Percentiles rank a stretch among this genome's conserved stretches.
Evolutionary conservation across 2,113 vertebrate species (phyloP).

Genomic region (Apodemus sylvaticus): DNA sequence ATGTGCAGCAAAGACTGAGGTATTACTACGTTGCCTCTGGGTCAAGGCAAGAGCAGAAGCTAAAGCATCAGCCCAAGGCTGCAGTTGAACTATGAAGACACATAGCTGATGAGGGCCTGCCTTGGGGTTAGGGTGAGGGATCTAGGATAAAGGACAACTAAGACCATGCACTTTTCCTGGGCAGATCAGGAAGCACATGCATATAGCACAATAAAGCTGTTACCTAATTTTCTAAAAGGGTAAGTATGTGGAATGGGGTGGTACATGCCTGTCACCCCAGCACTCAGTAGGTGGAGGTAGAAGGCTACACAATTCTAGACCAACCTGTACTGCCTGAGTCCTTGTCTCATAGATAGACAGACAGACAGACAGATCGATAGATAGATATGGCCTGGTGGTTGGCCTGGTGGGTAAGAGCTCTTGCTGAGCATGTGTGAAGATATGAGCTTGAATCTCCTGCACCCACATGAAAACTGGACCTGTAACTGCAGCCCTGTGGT

Average conservation of each 20-base stretch:
- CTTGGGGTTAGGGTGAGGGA: neutral
- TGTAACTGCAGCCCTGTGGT: neutral
- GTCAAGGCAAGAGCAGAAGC: neutral
- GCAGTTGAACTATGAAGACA: neutral
- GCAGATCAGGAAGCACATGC: neutral
- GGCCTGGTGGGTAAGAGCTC: neutral
- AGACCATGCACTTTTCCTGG: neutral
- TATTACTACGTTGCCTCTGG: fast-evolving
- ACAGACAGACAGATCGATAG: too few species aligned
- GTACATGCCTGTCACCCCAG: neutral
- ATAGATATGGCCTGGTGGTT: too few species aligned
- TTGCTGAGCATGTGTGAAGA: neutral
- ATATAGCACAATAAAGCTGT: neutral
- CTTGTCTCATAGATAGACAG: neutral
- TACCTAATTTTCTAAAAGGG: neutral
- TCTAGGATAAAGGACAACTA: neutral
- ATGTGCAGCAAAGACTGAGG: neutral
- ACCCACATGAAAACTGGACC: neutral
- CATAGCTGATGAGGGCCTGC: neutral
- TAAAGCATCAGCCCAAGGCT: neutral
- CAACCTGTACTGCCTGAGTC: neutral
- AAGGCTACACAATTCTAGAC: neutral
- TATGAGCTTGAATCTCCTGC: neutral
- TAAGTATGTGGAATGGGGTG: neutral
- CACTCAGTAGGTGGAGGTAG: neutral